Base-by-base conservation (phyloP, 1,140 invertebrate species). In the Monochamus saltuarius region DNA sequence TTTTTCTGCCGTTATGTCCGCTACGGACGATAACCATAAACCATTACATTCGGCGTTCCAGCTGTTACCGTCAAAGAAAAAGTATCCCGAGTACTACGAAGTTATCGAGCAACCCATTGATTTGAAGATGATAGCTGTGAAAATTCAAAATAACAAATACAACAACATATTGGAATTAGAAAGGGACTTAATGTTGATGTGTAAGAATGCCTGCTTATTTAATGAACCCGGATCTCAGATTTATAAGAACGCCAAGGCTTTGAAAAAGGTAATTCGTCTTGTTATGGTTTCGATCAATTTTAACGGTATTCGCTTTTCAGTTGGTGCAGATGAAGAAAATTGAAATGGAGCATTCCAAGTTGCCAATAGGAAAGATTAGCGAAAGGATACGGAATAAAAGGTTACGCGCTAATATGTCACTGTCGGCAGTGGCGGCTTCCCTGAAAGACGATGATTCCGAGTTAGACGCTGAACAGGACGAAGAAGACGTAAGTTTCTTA, bases 201-300 rank as follows among this genome's bases (percentile, higher is more conserved):
- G 92, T 37, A 89, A 89, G 62, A 99, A 99, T 81, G 97, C 97
- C 0, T 97, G 94, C 73, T 82, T 86, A 4, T 99, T 97, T 73
- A 99, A 99, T 77, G 96, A 98, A 74, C 94, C 97, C 0, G 94
- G 94, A 0, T 98, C 95, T 2, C 87, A 90, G 74, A 97, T 99
- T 66, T 98, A 98, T 73, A 97, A 95, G 78, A 93, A 97, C 81
- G 95, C 95, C 0, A 94, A 94, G 75, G 80, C 88, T 10, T 75
- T 98, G 42, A 92, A 92, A 71, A 95, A 93, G 75, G 86, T 89
- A 9, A 62, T 35, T 14, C 8, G 17, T 43, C 13, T 11, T 13
- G 14, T 17, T 43, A n/a, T 6, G 0, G 17, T 16, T 16, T 16
- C 13, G n/a, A 7, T 47, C 17, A 1, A 17, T n/a, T 45, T 36